phyloP scores from a whole-genome alignment of 2,888 invertebrate species.

The Nasonia oneida region DNA sequence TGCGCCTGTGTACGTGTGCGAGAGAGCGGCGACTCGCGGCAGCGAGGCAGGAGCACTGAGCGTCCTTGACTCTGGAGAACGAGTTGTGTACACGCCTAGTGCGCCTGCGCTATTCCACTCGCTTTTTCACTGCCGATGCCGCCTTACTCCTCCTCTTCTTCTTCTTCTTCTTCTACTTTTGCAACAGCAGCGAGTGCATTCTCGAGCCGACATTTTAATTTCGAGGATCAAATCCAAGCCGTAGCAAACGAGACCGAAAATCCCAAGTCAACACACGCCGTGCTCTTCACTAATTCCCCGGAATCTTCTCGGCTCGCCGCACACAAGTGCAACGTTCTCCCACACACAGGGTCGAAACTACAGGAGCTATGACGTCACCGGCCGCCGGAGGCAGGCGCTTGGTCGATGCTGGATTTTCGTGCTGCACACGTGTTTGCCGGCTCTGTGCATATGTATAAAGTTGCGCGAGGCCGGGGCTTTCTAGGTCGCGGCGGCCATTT shows the following conservation, averaged over 20 bases:
- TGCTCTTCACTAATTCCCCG: background rate
- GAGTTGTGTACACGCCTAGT: constrained; percentile 58
- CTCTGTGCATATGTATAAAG: background rate
- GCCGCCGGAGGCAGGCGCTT: constrained; percentile 11
- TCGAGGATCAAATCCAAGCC: background rate
- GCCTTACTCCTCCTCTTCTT: background rate
- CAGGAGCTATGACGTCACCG: constrained; percentile 31
- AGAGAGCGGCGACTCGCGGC: constrained; percentile 2
- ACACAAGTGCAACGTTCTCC: too few relatives aligned
- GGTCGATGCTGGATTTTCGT: constrained; percentile 41
- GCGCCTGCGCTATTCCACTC: constrained; percentile 60
- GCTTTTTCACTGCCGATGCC: constrained; percentile 47
- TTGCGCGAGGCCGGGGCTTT: constrained; percentile 20
- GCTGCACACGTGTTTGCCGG: background rate
- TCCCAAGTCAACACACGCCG: too few relatives aligned
- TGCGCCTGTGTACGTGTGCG: background rate
- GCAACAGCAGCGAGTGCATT: background rate
- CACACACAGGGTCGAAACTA: background rate
- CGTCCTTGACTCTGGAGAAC: constrained; percentile 85
- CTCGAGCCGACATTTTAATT: background rate
- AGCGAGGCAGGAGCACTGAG: constrained; percentile 84
- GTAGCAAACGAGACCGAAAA: background rate
- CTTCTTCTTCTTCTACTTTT: too few relatives aligned
- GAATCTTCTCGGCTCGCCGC: too few relatives aligned
- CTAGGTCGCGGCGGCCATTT: constrained; percentile 43